phyloP scores from a whole-genome alignment of 2,797 vertebrate species.

The Enteromius paludinosus region DNA sequence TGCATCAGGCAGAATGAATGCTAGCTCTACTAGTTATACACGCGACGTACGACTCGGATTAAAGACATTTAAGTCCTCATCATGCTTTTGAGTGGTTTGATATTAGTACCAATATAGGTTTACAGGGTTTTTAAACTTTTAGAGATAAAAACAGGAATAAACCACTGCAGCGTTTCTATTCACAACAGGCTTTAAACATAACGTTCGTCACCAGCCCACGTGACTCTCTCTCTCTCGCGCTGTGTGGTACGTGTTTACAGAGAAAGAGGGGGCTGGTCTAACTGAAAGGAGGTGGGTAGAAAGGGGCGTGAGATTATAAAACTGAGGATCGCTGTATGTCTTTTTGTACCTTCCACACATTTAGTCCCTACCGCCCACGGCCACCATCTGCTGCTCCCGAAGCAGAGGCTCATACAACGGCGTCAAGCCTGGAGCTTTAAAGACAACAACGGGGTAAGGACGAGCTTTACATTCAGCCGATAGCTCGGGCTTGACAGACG shows the following conservation, averaged over 20 bases:
- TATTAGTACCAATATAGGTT: background rate
- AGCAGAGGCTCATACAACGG: constrained; percentile 79
- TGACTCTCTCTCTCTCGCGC: constrained; percentile 1
- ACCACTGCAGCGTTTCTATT: background rate
- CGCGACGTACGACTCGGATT: background rate
- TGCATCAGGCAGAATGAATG: constrained; percentile 54
- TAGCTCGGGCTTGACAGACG: background rate
- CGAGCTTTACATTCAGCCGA: background rate
- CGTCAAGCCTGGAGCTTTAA: constrained; percentile 83
- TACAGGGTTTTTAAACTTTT: background rate
- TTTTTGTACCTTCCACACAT: constrained; percentile 71
- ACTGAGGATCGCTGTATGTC: background rate
- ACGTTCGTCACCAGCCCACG: constrained; percentile 22
- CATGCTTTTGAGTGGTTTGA: background rate
- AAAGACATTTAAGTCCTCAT: background rate
- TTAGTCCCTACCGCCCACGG: constrained; percentile 59
- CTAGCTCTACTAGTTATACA: background rate
- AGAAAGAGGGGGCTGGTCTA: constrained; percentile 40
- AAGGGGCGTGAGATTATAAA: constrained; percentile 75
- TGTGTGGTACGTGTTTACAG: constrained; percentile 43
- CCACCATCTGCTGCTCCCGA: constrained; percentile 73
- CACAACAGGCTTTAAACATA: constrained; percentile 14
- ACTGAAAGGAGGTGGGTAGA: constrained; percentile 60
- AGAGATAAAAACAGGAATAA: background rate
- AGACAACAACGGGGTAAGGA: constrained; percentile 78